Conservation (phyloP, 37 sponge, comb jelly and placozoan genomes). For the Corticium candelabrum region DNA sequence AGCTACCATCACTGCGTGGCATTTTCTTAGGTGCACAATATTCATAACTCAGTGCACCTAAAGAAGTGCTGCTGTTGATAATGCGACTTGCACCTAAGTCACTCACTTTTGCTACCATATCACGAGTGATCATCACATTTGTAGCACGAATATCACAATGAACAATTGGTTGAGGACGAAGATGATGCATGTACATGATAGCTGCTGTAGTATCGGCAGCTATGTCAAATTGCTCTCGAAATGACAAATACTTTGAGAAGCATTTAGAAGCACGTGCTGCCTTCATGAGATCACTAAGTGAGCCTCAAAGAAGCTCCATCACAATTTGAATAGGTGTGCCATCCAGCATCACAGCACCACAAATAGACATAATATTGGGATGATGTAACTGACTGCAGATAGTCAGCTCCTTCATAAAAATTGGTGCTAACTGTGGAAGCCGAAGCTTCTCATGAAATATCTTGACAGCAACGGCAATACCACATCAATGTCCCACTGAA, state of each 20-base stretch:
- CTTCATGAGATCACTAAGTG: neutral
- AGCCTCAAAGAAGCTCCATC: neutral
- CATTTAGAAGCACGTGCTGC: neutral
- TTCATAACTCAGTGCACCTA: neutral
- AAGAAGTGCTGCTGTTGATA: neutral
- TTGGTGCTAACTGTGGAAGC: neutral
- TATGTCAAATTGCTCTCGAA: neutral
- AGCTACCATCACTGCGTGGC: neutral
- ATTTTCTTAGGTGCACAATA: neutral
- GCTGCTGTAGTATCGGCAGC: neutral
- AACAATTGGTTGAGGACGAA: neutral
- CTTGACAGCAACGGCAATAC: neutral
- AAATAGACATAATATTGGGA: neutral
- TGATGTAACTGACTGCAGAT: neutral
- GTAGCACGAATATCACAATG: neutral
- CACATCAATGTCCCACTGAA: neutral
- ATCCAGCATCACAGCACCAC: neutral
- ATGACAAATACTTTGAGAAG: neutral
- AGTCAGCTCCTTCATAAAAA: neutral
- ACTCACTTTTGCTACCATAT: neutral
- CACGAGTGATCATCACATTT: neutral
- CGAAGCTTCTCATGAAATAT: neutral
- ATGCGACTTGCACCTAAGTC: neutral
- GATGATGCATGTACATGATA: neutral
- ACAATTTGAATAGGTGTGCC: neutral